These are phyloP conservation scores for Stegastes partitus DNA, from an alignment of 2,113 vertebrate genomes.

Conservation along the genomic window DNA sequence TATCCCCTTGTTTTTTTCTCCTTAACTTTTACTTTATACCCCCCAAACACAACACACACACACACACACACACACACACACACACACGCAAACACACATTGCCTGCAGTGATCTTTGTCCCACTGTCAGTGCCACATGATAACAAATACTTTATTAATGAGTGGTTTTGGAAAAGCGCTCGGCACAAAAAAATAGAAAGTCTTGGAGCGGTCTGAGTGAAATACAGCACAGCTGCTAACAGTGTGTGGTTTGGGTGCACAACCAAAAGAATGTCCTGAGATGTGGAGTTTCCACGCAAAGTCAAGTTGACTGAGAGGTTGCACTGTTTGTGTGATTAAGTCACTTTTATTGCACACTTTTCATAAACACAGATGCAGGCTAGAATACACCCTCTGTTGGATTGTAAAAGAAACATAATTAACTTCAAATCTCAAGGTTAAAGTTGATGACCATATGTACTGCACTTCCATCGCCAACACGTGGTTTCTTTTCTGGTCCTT, in stretches of 20 bases:
- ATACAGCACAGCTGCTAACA: constrained; percentile 83
- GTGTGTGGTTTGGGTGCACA: constrained; percentile 77
- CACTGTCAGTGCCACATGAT: constrained; percentile 74
- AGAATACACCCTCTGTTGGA: constrained; percentile 8
- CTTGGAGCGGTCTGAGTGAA: constrained; percentile 62
- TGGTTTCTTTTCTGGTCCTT: not conserved
- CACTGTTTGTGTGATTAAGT: constrained; percentile 75
- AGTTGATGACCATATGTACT: constrained; percentile 32
- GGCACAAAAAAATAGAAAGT: constrained; percentile 30
- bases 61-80: no score
- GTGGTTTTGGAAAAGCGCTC: constrained; percentile 70
- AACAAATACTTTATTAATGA: constrained; percentile 82
- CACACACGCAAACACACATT: not conserved
- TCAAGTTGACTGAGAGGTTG: constrained; percentile 73
- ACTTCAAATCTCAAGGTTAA: constrained; percentile 48
- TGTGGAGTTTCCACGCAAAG: constrained; percentile 79
- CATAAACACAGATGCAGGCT: constrained; percentile 69
- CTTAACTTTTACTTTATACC: not conserved
- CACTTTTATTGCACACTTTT: constrained; percentile 67
- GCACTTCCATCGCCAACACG: constrained; percentile 4
- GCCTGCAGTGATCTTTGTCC: constrained; percentile 54
- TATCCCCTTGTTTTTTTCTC: constrained; percentile 19
- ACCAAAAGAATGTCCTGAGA: constrained; percentile 78
- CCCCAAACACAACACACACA: no score
- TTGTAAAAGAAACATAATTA: constrained; percentile 49